phyloP scores from a whole-genome alignment of 2,888 invertebrate species.

The Acrobasis consociella region DNA sequence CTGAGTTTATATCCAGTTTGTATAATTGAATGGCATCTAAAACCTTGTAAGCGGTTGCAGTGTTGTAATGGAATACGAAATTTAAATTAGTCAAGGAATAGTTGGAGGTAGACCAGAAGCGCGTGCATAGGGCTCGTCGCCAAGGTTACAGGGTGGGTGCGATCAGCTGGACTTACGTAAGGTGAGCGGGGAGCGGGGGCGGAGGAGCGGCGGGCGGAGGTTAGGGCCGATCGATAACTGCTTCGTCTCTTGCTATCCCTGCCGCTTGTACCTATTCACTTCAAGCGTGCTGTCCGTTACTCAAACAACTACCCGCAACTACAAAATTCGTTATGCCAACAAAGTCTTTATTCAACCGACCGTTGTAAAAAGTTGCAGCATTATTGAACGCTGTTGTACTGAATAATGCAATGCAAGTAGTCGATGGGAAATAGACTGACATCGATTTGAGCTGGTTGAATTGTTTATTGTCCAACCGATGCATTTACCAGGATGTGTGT shows the following conservation, averaged over 20 bases:
- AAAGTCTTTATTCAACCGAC: conserved; percentile 3
- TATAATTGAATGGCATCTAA: too few species aligned
- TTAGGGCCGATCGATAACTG: conserved; percentile 78
- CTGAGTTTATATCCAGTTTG: too few species aligned
- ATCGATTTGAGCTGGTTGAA: too few species aligned
- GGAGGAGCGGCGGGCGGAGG: conserved; percentile 46
- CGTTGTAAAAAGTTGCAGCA: neutral
- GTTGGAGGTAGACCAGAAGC: conserved; percentile 40
- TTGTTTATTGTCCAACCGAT: too few species aligned
- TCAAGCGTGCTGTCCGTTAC: conserved; percentile 31
- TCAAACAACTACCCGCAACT: neutral
- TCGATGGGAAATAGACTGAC: too few species aligned
- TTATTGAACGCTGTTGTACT: neutral
- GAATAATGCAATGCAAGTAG: neutral
- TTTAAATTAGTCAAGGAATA: conserved; percentile 4
- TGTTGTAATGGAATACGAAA: neutral
- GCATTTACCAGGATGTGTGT: too few species aligned
- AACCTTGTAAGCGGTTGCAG: neutral
- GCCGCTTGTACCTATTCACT: conserved; percentile 58
- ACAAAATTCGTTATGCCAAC: neutral
- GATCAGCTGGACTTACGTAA: conserved; percentile 82
- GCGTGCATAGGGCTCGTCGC: conserved; percentile 70
- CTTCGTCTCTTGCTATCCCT: conserved; percentile 69
- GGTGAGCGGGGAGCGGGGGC: conserved; percentile 55
- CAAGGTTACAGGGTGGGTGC: conserved; percentile 79